Conservation (phyloP, 2,797 vertebrate species). For the Xenops minutus region DNA sequence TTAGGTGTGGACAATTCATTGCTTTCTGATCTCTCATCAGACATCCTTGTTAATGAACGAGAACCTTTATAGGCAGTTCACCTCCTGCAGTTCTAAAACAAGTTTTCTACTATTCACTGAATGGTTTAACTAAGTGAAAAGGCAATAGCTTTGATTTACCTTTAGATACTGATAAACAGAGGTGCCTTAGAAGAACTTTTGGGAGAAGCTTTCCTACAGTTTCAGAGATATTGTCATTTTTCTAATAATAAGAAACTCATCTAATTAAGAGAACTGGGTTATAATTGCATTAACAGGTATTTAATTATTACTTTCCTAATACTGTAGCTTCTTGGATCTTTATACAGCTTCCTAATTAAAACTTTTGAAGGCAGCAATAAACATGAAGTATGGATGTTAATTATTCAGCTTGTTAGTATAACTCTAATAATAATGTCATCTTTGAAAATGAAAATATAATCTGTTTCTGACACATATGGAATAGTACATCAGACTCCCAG, state of each 20-base stretch:
- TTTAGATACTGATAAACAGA: background rate
- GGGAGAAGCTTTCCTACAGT: background rate
- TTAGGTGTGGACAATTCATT: background rate
- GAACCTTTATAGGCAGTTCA: background rate
- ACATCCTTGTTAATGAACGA: background rate
- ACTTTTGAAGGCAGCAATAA: slow-evolving; percentile 15
- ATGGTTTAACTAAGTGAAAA: background rate
- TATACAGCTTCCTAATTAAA: slow-evolving; percentile 42
- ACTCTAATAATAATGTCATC: background rate
- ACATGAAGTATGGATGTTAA: background rate
- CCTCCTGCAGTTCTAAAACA: background rate
- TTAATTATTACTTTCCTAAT: slow-evolving; percentile 34
- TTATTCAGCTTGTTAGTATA: slow-evolving; percentile 26
- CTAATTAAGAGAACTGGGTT: slow-evolving; percentile 34
- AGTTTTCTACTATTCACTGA: background rate
- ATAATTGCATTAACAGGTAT: slow-evolving; percentile 49
- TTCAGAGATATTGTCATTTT: slow-evolving; percentile 35
- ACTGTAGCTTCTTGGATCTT: slow-evolving; percentile 11
- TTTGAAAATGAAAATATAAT: slow-evolving; percentile 20
- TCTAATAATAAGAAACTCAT: slow-evolving; percentile 27
- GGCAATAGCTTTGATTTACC: background rate
- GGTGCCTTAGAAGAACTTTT: background rate
- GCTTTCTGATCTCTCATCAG: slow-evolving; percentile 14
- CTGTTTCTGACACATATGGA: background rate
- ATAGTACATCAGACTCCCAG: background rate